Evolutionary conservation across 2,113 vertebrate genomes (phyloP).

Genomic region (Aegithalos caudatus): DNA sequence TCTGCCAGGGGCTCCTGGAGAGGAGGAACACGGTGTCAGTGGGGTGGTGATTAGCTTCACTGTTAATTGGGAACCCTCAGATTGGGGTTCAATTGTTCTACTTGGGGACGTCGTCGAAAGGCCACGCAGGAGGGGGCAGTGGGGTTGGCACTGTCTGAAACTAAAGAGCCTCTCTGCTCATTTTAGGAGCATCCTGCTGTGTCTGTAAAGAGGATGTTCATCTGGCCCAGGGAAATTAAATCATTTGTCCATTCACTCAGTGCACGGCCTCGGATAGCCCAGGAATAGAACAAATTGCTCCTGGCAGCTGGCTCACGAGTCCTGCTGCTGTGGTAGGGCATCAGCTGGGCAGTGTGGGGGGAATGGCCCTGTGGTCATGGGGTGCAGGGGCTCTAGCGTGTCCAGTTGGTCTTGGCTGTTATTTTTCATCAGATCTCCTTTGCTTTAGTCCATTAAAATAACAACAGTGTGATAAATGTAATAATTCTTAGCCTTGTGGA

Average conservation of each 20-base stretch:
- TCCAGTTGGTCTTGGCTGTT: not conserved
- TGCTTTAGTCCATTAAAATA: not conserved
- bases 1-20: not conserved
- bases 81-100: not conserved
- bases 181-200: slow-evolving; percentile 6
- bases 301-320: not conserved
- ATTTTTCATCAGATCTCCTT: not conserved
- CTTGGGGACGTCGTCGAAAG: not conserved
- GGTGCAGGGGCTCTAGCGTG: not conserved
- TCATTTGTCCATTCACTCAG: not conserved
- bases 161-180: not conserved
- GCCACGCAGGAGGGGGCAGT: not conserved
- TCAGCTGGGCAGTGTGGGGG: not conserved
- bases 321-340: not conserved
- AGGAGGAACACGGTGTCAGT: accelerated
- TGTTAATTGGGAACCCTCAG: not conserved
- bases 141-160: not conserved
- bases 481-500: not conserved
- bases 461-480: not conserved
- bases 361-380: not conserved
- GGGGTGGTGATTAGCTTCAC: not conserved
- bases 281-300: slow-evolving; percentile 44
- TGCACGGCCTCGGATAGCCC: not conserved
- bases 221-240: slow-evolving; percentile 41
- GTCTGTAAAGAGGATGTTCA: slow-evolving; percentile 1